These are phyloP conservation scores for Liopterus haemorrhoidalis DNA, from an alignment of 2,888 invertebrate genomes.

Conservation along the genomic window DNA sequence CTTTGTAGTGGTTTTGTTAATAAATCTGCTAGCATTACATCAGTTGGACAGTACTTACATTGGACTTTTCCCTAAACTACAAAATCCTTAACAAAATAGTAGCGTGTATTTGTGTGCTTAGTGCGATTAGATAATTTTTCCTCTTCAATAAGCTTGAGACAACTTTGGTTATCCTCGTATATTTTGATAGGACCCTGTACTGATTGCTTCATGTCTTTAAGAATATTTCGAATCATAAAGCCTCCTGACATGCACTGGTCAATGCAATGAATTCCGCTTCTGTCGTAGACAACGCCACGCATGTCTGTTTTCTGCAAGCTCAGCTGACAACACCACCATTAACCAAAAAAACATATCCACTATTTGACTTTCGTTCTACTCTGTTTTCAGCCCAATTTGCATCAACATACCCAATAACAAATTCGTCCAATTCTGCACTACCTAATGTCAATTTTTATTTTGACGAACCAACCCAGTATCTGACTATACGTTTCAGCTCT, in stretches of 20 bases:
- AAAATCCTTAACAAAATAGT: slow-evolving; percentile 14
- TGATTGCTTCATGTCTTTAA: slow-evolving; percentile 16
- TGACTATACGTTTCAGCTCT: slow-evolving; percentile 32
- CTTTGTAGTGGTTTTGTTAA: slow-evolving; percentile 31
- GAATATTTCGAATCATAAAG: slow-evolving; percentile 20
- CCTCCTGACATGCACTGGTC: slow-evolving; percentile 29
- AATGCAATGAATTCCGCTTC: slow-evolving; percentile 35
- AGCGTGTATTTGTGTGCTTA: slow-evolving; percentile 25
- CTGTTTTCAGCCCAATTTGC: slow-evolving; percentile 38
- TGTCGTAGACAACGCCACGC: slow-evolving; percentile 29
- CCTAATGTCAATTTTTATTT: slow-evolving; percentile 22
- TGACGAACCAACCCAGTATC: slow-evolving; percentile 31
- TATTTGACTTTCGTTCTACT: slow-evolving; percentile 35
- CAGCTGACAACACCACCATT: slow-evolving; percentile 32
- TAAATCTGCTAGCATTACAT: slow-evolving; percentile 33
- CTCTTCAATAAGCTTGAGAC: slow-evolving; percentile 19
- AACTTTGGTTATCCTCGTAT: slow-evolving; percentile 27
- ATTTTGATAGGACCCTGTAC: slow-evolving; percentile 10
- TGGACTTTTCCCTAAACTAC: slow-evolving; percentile 14
- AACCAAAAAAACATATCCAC: slow-evolving; percentile 33
- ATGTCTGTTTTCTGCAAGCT: slow-evolving; percentile 34
- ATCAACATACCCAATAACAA: slow-evolving; percentile 36
- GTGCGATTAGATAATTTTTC: slow-evolving; percentile 15
- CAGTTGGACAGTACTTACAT: slow-evolving; percentile 32
- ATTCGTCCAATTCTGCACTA: too few relatives aligned